Conservation (phyloP, 2,797 vertebrate genomes). For the Notoglanidium macrostoma region DNA sequence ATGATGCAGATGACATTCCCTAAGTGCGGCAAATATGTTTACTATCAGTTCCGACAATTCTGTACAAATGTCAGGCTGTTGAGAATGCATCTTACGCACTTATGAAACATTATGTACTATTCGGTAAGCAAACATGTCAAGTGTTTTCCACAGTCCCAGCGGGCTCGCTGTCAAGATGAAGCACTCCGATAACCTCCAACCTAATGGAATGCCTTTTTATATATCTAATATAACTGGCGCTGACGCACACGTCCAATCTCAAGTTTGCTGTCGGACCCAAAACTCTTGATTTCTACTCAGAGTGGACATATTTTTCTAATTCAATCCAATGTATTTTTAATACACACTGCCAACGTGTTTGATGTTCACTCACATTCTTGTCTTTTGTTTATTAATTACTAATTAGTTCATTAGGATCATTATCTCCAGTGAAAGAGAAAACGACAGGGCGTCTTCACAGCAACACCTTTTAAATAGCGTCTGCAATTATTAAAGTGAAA, state of each 20-base stretch:
- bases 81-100: constrained; percentile 5
- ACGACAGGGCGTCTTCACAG: neutral
- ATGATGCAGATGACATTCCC: constrained; percentile 25
- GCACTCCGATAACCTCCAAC: constrained; percentile 4
- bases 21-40: constrained; percentile 34
- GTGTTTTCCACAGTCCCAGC: neutral
- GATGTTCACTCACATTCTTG: neutral
- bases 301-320: neutral
- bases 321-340: neutral
- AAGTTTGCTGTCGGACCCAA: neutral
- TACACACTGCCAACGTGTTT: neutral
- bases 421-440: neutral
- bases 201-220: neutral
- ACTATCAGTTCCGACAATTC: constrained; percentile 40
- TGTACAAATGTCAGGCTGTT: constrained; percentile 26
- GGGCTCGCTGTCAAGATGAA: constrained; percentile 9
- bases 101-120: constrained; percentile 14
- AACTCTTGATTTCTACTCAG: neutral
- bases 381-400: neutral
- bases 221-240: neutral
- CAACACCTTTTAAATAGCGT: neutral
- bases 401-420: neutral
- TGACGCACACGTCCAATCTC: neutral
- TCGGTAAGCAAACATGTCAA: constrained; percentile 8
- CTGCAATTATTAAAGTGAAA: neutral